These are phyloP conservation scores for Lepidostoma basale DNA, from an alignment of 1,140 invertebrate genomes.

Conservation along the genomic window DNA sequence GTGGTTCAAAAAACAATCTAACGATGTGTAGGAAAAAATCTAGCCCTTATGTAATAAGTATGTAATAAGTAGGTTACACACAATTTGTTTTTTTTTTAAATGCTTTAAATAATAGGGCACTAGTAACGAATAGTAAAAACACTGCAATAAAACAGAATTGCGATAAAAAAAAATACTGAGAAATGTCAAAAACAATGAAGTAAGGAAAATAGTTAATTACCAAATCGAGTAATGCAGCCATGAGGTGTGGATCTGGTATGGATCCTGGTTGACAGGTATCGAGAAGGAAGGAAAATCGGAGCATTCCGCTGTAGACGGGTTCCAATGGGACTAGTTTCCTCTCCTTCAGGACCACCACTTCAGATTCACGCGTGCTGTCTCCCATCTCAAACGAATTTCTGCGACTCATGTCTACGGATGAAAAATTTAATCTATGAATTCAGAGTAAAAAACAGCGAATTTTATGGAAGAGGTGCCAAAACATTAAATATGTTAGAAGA, in stretches of 20 bases:
- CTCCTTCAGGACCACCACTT: constrained; percentile 87
- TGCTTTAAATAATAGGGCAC: too few species aligned
- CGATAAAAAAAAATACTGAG: too few species aligned
- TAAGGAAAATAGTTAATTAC: too few species aligned
- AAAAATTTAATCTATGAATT: too few species aligned
- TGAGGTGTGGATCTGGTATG: constrained; percentile 92
- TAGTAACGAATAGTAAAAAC: too few species aligned
- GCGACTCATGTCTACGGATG: constrained; percentile 80
- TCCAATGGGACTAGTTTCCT: constrained; percentile 76
- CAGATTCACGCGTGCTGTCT: constrained; percentile 77
- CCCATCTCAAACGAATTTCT: constrained; percentile 82
- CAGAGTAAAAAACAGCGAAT: constrained; percentile 20
- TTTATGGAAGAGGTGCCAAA: constrained; percentile 1
- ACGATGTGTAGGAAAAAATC: too few species aligned
- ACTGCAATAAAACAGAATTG: too few species aligned
- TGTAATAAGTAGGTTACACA: too few species aligned
- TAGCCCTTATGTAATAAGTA: too few species aligned
- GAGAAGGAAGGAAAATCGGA: constrained; percentile 85
- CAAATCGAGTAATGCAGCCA: constrained; percentile 94
- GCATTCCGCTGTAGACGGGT: constrained; percentile 79
- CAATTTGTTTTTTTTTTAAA: too few species aligned
- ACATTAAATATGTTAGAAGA: constrained; percentile 9
- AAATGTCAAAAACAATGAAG: too few species aligned
- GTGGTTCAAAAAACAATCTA: too few species aligned
- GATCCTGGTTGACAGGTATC: constrained; percentile 95